Percentiles rank a stretch among this genome's conserved stretches.
These are phyloP conservation scores for Venustaconcha ellipsiformis DNA, from an alignment of 1,140 invertebrate genomes.

Conservation along the genomic window DNA sequence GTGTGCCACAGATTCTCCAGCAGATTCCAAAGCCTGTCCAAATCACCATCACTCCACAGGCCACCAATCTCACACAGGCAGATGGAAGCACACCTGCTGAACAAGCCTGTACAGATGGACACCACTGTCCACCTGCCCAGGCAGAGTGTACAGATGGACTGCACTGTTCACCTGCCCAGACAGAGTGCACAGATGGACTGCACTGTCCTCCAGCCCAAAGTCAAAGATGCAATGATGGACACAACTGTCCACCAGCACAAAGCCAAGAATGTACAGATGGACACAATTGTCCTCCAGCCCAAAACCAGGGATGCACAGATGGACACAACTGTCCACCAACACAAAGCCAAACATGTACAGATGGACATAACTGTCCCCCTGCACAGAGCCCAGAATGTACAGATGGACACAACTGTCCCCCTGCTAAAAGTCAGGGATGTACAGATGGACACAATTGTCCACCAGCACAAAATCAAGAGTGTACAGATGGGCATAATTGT, in stretches of 20 bases:
- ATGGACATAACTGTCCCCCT: slow-evolving; percentile 26
- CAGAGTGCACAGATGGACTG: slow-evolving; percentile 10
- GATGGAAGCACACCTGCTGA: slow-evolving; percentile 29
- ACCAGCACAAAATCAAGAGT: slow-evolving; percentile 20
- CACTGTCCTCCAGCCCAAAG: slow-evolving; percentile 24
- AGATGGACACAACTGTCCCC: slow-evolving; percentile 22
- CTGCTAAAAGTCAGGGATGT: too few relatives aligned
- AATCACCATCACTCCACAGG: slow-evolving; percentile 54
- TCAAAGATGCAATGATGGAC: slow-evolving; percentile 30
- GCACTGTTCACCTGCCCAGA: slow-evolving; percentile 16
- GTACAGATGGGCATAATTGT: slow-evolving; percentile 23
- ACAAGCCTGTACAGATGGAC: slow-evolving; percentile 38
- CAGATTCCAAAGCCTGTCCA: slow-evolving; percentile 45
- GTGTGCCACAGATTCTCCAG: not conserved
- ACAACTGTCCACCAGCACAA: slow-evolving; percentile 30
- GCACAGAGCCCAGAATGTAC: slow-evolving; percentile 7
- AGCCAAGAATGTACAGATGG: slow-evolving; percentile 27
- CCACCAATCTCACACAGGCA: slow-evolving; percentile 14
- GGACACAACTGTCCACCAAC: slow-evolving; percentile 29
- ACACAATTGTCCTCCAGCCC: slow-evolving; percentile 28
- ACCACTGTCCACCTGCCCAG: slow-evolving; percentile 28
- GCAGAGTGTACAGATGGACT: slow-evolving; percentile 6
- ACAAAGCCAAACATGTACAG: not conserved
- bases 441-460: slow-evolving; percentile 33
- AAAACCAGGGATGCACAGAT: slow-evolving; percentile 24